These are phyloP conservation scores for Ischnura elegans DNA, from an alignment of 2,888 invertebrate species.

Conservation along the genomic window DNA sequence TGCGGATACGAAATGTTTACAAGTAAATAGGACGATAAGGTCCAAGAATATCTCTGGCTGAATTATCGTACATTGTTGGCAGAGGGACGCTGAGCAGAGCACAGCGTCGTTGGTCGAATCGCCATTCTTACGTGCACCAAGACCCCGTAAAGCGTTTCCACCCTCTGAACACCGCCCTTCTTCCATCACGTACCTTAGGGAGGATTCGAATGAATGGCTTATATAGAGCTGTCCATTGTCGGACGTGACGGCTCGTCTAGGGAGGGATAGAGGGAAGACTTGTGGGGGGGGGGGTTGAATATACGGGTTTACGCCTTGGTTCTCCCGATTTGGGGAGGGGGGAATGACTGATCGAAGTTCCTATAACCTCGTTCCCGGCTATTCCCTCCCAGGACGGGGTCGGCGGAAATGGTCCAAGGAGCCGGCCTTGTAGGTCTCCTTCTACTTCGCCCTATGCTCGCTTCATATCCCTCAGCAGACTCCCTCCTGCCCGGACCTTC, in stretches of 20 bases:
- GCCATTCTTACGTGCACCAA: background rate
- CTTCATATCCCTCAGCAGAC: background rate
- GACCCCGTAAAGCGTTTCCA: no score
- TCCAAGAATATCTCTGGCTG: no score
- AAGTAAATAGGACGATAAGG: no score
- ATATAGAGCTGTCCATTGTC: background rate
- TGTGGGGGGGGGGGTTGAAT: background rate
- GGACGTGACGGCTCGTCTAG: background rate
- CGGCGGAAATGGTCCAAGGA: background rate
- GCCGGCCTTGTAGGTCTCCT: no score
- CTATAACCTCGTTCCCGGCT: conserved; percentile 51
- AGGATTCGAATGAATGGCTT: conserved; percentile 26
- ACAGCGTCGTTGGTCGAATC: background rate
- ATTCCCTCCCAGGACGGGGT: background rate
- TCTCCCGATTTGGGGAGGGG: background rate
- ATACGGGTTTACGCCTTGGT: background rate
- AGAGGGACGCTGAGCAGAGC: background rate
- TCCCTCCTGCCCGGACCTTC: background rate
- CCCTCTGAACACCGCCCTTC: background rate
- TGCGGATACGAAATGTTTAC: no score
- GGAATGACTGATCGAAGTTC: conserved; percentile 48
- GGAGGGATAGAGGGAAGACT: background rate
- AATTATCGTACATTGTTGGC: no score
- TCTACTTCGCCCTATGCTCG: background rate
- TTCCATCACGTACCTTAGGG: background rate